Evolutionary conservation across 1,140 invertebrate genomes (phyloP), one percentile per base, ranked within the genome.

Genomic region (Anagrus nilaparvatae): DNA sequence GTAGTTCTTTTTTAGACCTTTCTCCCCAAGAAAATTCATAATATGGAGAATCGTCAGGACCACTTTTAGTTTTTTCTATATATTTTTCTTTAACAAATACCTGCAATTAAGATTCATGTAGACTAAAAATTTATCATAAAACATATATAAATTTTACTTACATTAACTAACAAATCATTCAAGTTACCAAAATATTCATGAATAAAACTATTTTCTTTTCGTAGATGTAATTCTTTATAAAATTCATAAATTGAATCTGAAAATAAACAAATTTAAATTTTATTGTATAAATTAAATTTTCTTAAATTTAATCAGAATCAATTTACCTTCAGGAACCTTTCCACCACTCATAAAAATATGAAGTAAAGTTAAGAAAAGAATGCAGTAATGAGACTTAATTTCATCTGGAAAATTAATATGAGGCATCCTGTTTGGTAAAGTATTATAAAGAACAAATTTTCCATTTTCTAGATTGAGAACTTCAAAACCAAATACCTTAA

Each of bases 281-380:
- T 39, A 17, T 3, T 24, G 4, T 8, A 34, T 23, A 35, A 28
- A 43, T 23, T 20, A 5, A 19, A 5, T 31, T 33, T 8, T 36
- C 5, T 42, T 31, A 16, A 14, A 24, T 25, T 33, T n/a, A 30
- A 36, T 8, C 27, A 30, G n/a, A 40, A 40, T 21, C 9, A 23
- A 28, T 4, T 34, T 50, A 63, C 62, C 59, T 55, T 63, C 54
- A 9, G 19, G 49, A 25, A 51, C 56, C 0, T 29, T 18, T 27
- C 55, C 51, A 23, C 53, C 52, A 13, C 16, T 38, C 60, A 63
- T 63, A 28, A 56, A 63, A 27, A 65, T 58, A 30, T 63, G 61
- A 10, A 49, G 13, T 3, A 65, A 52, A 1, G 51, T 17, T 5
- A 63, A 28, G 33, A 59, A 58, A n/a, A 62, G 33, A 1, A 65